These are phyloP conservation scores for Paragorgia papillata DNA, from an alignment of 92 coral and sea anemone species.

Conservation along the genomic window DNA sequence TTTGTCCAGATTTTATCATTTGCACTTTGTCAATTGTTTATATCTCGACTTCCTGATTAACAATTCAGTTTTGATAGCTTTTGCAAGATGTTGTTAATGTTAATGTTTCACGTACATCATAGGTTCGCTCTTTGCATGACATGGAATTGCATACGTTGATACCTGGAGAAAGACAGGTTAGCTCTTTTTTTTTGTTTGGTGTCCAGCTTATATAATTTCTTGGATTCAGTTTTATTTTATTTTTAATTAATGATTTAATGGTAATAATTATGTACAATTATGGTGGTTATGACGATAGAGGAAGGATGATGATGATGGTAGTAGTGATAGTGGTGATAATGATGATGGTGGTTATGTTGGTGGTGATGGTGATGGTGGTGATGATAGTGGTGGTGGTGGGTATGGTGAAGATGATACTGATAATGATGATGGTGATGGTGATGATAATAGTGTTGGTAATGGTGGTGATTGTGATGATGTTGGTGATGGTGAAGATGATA, in stretches of 20 bases:
- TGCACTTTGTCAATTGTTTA: too few species aligned
- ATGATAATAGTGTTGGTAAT: background rate
- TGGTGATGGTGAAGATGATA: too few species aligned
- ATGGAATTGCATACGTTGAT: background rate
- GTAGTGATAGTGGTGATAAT: background rate
- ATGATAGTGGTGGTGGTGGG: slow-evolving; percentile 4
- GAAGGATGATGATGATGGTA: background rate
- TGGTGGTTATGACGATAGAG: background rate
- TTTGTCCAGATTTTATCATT: too few species aligned
- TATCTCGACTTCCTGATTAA: too few species aligned
- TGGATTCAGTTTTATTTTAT: too few species aligned
- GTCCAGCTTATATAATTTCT: too few species aligned
- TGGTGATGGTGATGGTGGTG: background rate
- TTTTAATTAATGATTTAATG: too few species aligned
- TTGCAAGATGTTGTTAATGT: background rate
- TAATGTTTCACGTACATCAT: background rate
- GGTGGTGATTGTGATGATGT: background rate
- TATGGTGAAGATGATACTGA: background rate
- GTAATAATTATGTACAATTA: background rate
- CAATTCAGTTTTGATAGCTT: too few species aligned
- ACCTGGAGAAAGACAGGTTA: background rate
- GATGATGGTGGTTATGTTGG: background rate
- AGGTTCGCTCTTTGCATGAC: slow-evolving; percentile 2
- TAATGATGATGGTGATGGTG: background rate
- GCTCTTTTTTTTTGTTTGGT: background rate